phyloP scores from a whole-genome alignment of 1,140 invertebrate genomes.

The Doryteuthis pealeii region DNA sequence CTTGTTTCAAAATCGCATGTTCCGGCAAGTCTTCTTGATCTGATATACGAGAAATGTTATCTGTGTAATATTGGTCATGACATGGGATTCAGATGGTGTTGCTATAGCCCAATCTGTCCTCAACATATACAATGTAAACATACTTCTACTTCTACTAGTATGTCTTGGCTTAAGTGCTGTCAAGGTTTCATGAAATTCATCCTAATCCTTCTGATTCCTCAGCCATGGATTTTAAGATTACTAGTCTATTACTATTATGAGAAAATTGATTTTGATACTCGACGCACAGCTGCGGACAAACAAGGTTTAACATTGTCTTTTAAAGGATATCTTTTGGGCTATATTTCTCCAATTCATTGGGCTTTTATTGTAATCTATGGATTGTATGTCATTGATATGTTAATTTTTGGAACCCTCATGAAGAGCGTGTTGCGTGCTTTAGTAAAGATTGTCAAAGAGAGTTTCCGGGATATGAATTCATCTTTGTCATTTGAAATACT shows the following conservation, averaged over 20 bases:
- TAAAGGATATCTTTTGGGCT: slow-evolving; percentile 28
- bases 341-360: slow-evolving; percentile 34
- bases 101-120: no score
- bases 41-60: no score
- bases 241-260: slow-evolving; percentile 31
- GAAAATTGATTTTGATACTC: slow-evolving; percentile 6
- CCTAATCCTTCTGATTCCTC: slow-evolving; percentile 18
- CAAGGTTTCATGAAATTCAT: slow-evolving; percentile 10
- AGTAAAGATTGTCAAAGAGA: slow-evolving; percentile 30
- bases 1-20: no score
- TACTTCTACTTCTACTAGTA: no score
- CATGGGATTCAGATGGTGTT: no score
- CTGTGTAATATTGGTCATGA: no score
- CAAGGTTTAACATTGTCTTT: slow-evolving; percentile 19
- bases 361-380: slow-evolving; percentile 37
- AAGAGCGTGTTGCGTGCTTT: slow-evolving; percentile 31
- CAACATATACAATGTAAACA: no score
- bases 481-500: slow-evolving; percentile 19
- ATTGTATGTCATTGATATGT: slow-evolving; percentile 27
- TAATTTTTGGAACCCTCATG: slow-evolving; percentile 31
- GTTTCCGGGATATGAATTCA: slow-evolving; percentile 40
- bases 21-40: no score
- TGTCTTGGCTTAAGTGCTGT: background rate
- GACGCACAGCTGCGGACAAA: slow-evolving; percentile 6
- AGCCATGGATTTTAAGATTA: slow-evolving; percentile 34